phyloP scores from a whole-genome alignment of 2,888 invertebrate species.

The Mantis religiosa region DNA sequence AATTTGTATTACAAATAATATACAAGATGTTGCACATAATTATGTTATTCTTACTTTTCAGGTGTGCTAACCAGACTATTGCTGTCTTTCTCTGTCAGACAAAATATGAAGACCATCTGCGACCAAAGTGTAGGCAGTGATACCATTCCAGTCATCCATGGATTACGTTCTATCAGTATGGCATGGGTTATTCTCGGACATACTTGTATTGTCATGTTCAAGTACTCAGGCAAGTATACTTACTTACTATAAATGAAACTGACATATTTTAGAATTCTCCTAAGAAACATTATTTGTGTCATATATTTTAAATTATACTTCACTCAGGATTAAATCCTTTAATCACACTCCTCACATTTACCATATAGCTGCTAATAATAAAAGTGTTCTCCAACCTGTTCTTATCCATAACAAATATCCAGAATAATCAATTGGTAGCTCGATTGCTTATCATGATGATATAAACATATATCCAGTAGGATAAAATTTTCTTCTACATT shows the following conservation, averaged over 20 bases:
- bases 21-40: neutral
- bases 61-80: constrained; percentile 42
- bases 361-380: too few relatives aligned
- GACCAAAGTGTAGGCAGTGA: constrained; percentile 43
- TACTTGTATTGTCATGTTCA: constrained; percentile 66
- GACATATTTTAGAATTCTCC: too few relatives aligned
- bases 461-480: too few relatives aligned
- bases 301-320: too few relatives aligned
- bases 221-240: constrained; percentile 50
- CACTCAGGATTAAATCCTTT: too few relatives aligned
- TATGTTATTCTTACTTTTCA: constrained; percentile 26
- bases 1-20: neutral
- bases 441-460: too few relatives aligned
- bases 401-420: too few relatives aligned
- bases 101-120: constrained; percentile 43
- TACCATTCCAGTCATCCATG: constrained; percentile 45
- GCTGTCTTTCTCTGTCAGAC: constrained; percentile 43
- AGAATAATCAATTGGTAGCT: too few relatives aligned
- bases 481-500: too few relatives aligned
- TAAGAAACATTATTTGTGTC: neutral
- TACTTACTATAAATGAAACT: neutral
- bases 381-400: too few relatives aligned
- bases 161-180: constrained; percentile 45
- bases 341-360: too few relatives aligned
- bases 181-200: constrained; percentile 47